Percentiles rank a stretch among this genome's conserved stretches.
phyloP scores from a whole-genome alignment of 2,113 vertebrate genomes.

The Nothoprocta perdicaria region DNA sequence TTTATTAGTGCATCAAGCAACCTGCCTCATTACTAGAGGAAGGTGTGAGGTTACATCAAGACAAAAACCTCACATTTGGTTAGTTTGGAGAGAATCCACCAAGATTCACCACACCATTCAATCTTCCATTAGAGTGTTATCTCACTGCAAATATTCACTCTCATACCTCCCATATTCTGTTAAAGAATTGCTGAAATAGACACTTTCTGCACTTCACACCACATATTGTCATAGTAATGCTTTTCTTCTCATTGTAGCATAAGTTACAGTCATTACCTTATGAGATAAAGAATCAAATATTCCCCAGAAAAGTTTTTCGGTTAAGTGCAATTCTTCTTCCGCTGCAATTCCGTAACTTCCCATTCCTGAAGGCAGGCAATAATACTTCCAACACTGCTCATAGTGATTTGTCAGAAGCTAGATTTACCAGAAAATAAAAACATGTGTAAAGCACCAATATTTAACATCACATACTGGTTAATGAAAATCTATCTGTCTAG shows the following conservation, averaged over 20 bases:
- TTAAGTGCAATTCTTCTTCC: conserved; percentile 94
- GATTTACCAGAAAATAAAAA: conserved; percentile 39
- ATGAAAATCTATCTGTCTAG: neutral
- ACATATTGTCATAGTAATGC: neutral
- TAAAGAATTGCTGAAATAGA: neutral
- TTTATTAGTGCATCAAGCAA: neutral
- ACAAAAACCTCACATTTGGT: neutral
- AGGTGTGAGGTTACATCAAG: neutral
- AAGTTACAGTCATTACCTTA: conserved; percentile 82
- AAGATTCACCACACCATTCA: neutral
- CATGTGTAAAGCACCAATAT: neutral
- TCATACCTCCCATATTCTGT: neutral
- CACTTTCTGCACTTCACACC: neutral
- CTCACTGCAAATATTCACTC: neutral
- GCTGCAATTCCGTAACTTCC: conserved; percentile 92
- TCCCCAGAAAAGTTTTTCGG: conserved; percentile 99
- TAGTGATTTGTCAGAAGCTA: conserved; percentile 97
- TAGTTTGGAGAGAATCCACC: neutral
- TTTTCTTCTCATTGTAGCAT: neutral
- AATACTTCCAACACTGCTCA: conserved; percentile 98
- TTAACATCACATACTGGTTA: neutral
- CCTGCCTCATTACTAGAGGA: neutral
- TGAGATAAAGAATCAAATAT: conserved; percentile 96
- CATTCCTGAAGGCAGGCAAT: conserved; percentile 96
- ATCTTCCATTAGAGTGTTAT: neutral